Base-by-base conservation (phyloP, 2,888 invertebrate genomes). In the Aspidiotus destructor region DNA sequence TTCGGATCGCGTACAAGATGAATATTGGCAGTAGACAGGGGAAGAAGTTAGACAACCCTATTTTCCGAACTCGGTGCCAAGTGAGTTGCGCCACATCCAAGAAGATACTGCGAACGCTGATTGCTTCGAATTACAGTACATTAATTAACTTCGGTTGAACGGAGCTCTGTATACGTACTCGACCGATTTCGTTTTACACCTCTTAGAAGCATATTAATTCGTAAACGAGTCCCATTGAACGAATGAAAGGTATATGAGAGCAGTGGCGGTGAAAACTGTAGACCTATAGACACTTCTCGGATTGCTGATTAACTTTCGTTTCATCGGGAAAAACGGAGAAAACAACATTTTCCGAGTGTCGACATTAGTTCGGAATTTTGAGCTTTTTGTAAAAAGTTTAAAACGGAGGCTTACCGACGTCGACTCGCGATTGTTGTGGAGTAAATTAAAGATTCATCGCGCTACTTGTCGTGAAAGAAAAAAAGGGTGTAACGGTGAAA, bases 1-100 rank as follows among this genome's bases (percentile, higher is more conserved):
- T 67, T 67, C 67, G 41, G 67, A 67, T 67, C 60, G 58, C 48
- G 60, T 40, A 67, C 40, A 41, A 40, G 40, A 42, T 11, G 15
- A 41, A 42, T 57, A 64, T 64, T 53, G 40, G 53, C 62, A 7
- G 40, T 41, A 53, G 53, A 17, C 28, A 44, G 10, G 54, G 60
- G 44, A 60, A 60, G 58, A 67, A 67, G 57, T 67, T 60, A 67
- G 67, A 67, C 67, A 67, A 67, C 67, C 67, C 67, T 67, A 60
- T 67, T 67, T 67, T 67, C 28, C 60, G 55, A 67, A 67, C 60
- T 60, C 60, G 67, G 58, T 67, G 67, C 67, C 67, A 67, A 67
- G 57, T 67, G 44, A 52, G 67, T 67, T 60, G 67, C 58, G 67
- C 28, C 40, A 40, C 40, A 58, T 58, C 58, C 58, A 58, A 58